Conservation (phyloP, 2,797 vertebrate genomes). For the Coregonus sp. region DNA sequence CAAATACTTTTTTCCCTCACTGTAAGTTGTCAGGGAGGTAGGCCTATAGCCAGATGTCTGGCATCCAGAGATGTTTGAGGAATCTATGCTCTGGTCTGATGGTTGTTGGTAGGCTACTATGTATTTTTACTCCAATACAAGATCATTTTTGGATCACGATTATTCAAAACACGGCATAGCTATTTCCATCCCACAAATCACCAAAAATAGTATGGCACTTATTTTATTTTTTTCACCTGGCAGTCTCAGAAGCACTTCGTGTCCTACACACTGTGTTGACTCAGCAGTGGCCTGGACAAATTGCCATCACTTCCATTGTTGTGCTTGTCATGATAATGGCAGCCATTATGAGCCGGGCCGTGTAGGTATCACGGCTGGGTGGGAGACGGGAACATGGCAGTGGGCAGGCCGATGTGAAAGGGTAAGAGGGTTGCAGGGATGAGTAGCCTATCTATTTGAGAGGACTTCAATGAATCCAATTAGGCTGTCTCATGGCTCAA, state of each 20-base stretch:
- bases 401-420: constrained; percentile 55
- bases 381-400: constrained; percentile 47
- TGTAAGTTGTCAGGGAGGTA: too few species aligned
- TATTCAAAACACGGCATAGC: not conserved
- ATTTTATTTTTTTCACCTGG: constrained; percentile 41
- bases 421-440: constrained; percentile 55
- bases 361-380: constrained; percentile 58
- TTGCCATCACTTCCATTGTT: constrained; percentile 46
- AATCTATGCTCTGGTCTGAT: not conserved
- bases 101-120: not conserved
- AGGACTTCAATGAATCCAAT: constrained; percentile 50
- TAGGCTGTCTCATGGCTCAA: constrained; percentile 47
- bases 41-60: not conserved
- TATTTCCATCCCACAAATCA: constrained; percentile 15
- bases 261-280: constrained; percentile 48
- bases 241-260: constrained; percentile 48
- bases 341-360: constrained; percentile 48
- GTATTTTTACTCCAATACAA: not conserved
- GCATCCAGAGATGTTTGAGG: not conserved
- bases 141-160: not conserved
- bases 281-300: constrained; percentile 20
- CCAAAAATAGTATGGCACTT: constrained; percentile 33
- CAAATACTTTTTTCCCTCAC: too few species aligned
- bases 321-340: constrained; percentile 60
- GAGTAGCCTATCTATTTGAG: constrained; percentile 62